Base-by-base conservation (phyloP, 1,140 invertebrate genomes). In the Hyles euphorbiae region DNA sequence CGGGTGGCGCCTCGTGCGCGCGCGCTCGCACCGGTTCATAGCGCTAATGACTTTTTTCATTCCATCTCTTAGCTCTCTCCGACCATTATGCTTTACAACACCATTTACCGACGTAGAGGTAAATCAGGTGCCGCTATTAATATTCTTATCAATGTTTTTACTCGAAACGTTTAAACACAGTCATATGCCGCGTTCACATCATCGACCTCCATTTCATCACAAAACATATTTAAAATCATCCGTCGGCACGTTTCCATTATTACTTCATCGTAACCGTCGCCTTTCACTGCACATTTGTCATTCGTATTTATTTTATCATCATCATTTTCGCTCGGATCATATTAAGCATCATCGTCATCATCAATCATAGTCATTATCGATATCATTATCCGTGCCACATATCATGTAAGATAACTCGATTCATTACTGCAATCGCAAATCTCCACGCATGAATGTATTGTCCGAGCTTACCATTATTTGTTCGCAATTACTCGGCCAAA, bases 1-100 rank as follows among this genome's bases (percentile, higher is more conserved):
- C 82, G 83, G 81, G 78, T 80, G 82, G 75, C 82, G 85, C 81
- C 74, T 82, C 78, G 64, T 70, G 68, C 64, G 49, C 62, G 49
- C 53, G 58, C 60, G 67, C 53, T 56, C 60, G 67, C 78, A 77
- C 74, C 81, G 74, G 72, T 84, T 81, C 72, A 76, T 74, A 72
- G 46, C 60, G 54, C 66, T 83, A 78, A 85, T 80, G 58, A 79
- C 75, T 78, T 78, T 40, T 72, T 70, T 68, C 61, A 63, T 63
- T 65, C 47, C 63, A 63, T 64, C 50, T 65, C 63, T 63, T 68
- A 61, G 61, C 67, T 81, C 72, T 78, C 74, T 78, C 56, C 53
- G 40, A 55, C 55, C 53, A 61, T 58, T 66, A 56, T 44, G 34
- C 34, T 53, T 52, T 40, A 51, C 32, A 51, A 54, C 10, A 50